These are phyloP conservation scores for Trichopria drosophilae DNA, from an alignment of 2,888 invertebrate genomes.

Conservation along the genomic window DNA sequence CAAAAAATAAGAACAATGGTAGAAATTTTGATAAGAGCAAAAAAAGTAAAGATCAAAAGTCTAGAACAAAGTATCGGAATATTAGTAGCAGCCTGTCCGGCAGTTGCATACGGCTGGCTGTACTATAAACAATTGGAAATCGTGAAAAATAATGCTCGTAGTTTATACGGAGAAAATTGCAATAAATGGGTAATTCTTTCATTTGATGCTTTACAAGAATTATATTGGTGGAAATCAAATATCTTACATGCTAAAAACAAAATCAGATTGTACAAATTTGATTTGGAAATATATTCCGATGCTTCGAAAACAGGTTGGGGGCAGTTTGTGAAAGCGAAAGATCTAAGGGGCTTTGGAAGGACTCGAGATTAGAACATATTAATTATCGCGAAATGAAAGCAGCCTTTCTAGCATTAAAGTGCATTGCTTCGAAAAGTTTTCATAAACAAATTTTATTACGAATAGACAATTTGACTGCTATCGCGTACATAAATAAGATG, in stretches of 20 bases:
- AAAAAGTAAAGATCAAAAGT: not conserved
- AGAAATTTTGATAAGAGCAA: not conserved
- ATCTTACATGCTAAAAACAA: not conserved
- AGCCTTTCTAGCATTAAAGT: too few relatives aligned
- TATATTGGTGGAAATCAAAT: not conserved
- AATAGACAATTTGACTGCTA: not conserved
- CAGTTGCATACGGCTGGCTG: conserved; percentile 22
- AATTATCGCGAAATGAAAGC: not conserved
- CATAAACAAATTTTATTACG: not conserved
- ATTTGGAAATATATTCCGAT: not conserved
- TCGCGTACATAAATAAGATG: too few relatives aligned
- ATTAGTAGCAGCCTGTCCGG: conserved; percentile 25
- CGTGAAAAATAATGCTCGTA: not conserved
- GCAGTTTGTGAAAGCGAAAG: not conserved
- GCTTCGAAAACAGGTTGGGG: not conserved
- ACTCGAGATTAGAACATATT: not conserved
- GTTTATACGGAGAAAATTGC: too few relatives aligned
- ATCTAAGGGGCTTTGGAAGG: not conserved
- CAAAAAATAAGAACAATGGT: not conserved
- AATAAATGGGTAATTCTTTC: not conserved
- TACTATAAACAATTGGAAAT: conserved; percentile 19
- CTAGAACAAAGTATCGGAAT: conserved; percentile 14
- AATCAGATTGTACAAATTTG: not conserved
- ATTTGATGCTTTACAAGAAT: not conserved
- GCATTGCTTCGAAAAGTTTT: not conserved